Percentiles rank a stretch among this genome's conserved stretches.
Conservation (phyloP, 1,140 invertebrate genomes). For the Solen grandis region DNA sequence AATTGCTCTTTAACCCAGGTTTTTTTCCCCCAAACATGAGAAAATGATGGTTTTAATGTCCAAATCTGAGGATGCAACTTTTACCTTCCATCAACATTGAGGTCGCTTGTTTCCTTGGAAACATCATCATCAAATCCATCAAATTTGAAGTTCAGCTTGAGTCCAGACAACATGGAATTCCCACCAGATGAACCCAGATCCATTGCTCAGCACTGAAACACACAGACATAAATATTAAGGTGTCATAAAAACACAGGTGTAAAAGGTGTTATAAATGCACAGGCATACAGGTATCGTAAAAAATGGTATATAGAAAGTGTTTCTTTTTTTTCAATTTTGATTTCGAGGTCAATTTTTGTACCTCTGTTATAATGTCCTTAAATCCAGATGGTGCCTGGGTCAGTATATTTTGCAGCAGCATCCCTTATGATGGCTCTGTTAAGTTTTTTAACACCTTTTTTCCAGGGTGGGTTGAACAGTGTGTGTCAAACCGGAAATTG, state of each 20-base stretch:
- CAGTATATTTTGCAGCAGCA: too few relatives aligned
- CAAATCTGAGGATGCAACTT: too few relatives aligned
- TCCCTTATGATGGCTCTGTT: too few relatives aligned
- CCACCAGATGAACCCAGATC: slow-evolving; percentile 64
- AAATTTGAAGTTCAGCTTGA: slow-evolving; percentile 67
- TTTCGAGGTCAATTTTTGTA: not conserved
- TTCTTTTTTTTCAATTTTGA: not conserved
- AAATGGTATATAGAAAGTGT: not conserved
- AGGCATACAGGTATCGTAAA: not conserved
- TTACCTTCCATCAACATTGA: slow-evolving; percentile 77
- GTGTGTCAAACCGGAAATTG: too few relatives aligned
- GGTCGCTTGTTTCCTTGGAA: slow-evolving; percentile 77
- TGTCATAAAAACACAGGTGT: not conserved
- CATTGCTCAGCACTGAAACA: slow-evolving; percentile 52
- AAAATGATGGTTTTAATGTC: too few relatives aligned
- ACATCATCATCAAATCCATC: slow-evolving; percentile 79
- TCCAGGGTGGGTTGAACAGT: too few relatives aligned
- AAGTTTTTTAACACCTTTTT: too few relatives aligned
- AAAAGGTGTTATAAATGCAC: not conserved
- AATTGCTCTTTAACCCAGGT: not conserved
- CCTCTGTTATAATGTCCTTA: not conserved
- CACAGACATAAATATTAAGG: not conserved
- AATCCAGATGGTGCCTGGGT: too few relatives aligned
- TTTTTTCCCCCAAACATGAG: too few relatives aligned
- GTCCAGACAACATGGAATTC: slow-evolving; percentile 63